These are phyloP conservation scores for Margaritifera margaritifera DNA, from an alignment of 2,888 invertebrate species.

Conservation along the genomic window DNA sequence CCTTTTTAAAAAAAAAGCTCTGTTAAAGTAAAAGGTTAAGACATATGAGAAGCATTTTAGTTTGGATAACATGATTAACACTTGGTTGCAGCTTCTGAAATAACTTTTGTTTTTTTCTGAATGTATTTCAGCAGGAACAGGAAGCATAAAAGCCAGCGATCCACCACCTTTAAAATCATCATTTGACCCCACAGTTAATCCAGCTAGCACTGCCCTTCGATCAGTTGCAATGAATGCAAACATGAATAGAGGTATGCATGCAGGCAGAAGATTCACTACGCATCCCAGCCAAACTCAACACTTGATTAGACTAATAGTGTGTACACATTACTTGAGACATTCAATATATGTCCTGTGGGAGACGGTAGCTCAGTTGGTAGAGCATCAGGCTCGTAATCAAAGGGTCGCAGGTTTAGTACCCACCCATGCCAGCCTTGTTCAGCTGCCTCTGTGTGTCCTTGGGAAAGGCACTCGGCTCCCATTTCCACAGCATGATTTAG, in stretches of 20 bases:
- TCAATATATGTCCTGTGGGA: neutral
- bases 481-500: neutral
- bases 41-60: neutral
- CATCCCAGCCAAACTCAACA: constrained; percentile 4
- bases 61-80: no score
- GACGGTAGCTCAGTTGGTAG: no score
- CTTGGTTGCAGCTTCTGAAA: neutral
- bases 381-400: no score
- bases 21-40: neutral
- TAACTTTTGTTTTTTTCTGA: neutral
- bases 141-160: no score
- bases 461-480: no score
- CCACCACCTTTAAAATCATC: no score
- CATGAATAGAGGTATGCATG: constrained; percentile 28
- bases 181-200: constrained; percentile 34
- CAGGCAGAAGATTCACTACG: neutral
- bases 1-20: no score
- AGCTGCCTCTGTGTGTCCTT: no score
- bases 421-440: no score
- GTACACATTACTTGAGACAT: neutral
- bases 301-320: constrained; percentile 1
- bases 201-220: constrained; percentile 42
- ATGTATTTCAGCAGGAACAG: constrained; percentile 11
- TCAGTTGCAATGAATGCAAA: constrained; percentile 40
- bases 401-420: no score